Evolutionary conservation across 2,113 vertebrate genomes (phyloP), one percentile per base, ranked within the genome.

Genomic region (Gavia stellata): DNA sequence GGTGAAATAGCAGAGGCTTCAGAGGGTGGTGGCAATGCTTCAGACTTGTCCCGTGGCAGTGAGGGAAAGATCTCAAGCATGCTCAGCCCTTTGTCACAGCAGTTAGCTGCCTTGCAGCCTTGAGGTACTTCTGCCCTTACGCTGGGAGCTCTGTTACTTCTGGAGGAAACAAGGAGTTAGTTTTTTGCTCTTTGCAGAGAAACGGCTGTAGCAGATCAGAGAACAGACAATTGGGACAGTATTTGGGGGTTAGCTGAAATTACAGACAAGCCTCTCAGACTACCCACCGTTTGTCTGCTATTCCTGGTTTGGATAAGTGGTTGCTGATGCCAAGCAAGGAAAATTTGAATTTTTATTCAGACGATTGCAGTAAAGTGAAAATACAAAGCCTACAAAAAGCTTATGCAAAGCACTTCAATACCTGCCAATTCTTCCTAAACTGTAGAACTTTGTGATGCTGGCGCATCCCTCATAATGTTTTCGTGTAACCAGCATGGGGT

Each of bases 1-100:
- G 98, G 99, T 99, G 94, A 98, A 95, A 20, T 5, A 44, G 66
- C 55, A 36, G 65, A 36, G 53, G 5, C 33, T 34, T 49, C 23
- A 1, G 11, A 8, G 31, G 45, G 61, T 1, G 11, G 31, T 25
- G 65, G 59, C 67, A 14, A 3, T 8, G 59, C 31, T 36, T 52
- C 84, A 15, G 25, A 0, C 53, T 7, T 12, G 8, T 24, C 67
- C 72, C 3, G 0, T 29, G 11, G 71, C 42, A 7, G 29, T 8
- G 52, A 72, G 61, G 58, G 68, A 28, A 19, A 42, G 25, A 24
- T 6, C 63, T 81, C 15, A 1, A 36, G 67, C 17, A 0, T 8
- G 5, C 33, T 20, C 9, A 53, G 70, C 77, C 77, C 50, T 55
- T 47, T 44, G 3, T 34, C 66, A 16, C 42, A 53, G 63, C 74